Conservation (phyloP, 2,113 vertebrate species). For the Electrona antarctica region DNA sequence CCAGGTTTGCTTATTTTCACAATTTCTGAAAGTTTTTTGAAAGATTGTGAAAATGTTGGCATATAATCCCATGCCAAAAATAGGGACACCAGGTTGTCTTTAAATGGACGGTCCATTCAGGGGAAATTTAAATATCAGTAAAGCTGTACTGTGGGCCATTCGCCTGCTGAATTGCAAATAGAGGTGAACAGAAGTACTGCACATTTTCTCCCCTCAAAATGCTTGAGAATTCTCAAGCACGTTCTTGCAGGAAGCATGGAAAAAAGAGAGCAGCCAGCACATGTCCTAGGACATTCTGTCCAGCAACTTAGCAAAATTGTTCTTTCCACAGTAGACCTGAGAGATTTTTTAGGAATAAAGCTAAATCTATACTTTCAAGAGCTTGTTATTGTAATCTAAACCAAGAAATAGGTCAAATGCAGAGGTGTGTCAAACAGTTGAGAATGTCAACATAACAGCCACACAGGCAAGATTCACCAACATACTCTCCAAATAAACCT, state of each 20-base stretch:
- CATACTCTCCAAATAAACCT: conserved; percentile 45
- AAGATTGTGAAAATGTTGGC: not conserved
- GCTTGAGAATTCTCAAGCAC: not conserved
- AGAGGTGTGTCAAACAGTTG: not conserved
- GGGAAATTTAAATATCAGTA: not conserved
- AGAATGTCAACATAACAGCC: not conserved
- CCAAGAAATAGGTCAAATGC: not conserved
- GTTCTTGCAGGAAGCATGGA: not conserved
- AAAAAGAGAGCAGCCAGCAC: not conserved
- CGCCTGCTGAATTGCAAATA: not conserved
- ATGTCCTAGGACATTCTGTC: conserved; percentile 35
- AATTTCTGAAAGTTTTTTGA: not conserved
- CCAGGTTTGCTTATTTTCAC: not conserved
- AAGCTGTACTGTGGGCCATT: not conserved
- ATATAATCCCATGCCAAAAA: too few species aligned
- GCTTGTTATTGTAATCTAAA: conserved; percentile 3
- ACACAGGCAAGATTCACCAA: not conserved
- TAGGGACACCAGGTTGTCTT: too few species aligned
- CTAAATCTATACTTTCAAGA: not conserved
- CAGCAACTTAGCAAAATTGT: conserved; percentile 7
- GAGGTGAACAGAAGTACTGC: not conserved
- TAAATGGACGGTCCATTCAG: not conserved
- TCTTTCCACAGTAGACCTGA: conserved; percentile 7
- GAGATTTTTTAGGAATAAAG: not conserved
- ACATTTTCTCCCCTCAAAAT: not conserved